Base-by-base conservation (phyloP, 1,140 invertebrate species). In the Hormaphis cornu region DNA sequence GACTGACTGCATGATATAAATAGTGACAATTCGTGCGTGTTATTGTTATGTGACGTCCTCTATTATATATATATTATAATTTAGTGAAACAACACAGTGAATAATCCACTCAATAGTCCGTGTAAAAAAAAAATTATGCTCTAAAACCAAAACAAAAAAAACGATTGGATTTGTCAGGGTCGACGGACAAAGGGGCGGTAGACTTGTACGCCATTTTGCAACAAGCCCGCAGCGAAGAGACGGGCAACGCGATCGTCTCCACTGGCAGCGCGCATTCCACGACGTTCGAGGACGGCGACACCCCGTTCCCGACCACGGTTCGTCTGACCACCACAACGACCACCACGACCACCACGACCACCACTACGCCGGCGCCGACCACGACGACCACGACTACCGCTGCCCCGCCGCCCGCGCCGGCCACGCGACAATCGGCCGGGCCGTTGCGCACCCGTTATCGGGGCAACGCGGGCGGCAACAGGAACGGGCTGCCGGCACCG, bases 121-220 rank as follows among this genome's bases (percentile, higher is more conserved):
- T n/a, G n/a, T n/a, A n/a, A n/a, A n/a, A n/a, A n/a, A n/a, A n/a
- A n/a, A n/a, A n/a, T n/a, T n/a, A n/a, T n/a, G n/a, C n/a, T n/a
- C n/a, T n/a, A n/a, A n/a, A n/a, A n/a, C n/a, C n/a, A n/a, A n/a
- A n/a, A n/a, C n/a, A n/a, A 30, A 18, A 18, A 53, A n/a, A 53
- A 50, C 22, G 22, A 50, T 28, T 26, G 24, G 10, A 53, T 30
- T 61, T 37, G 20, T 40, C 52, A 74, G 72, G 70, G 0, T 89
- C 89, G 87, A 74, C 75, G 3, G 86, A 90, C 73, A 90, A 90
- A 78, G 87, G 88, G 0, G 89, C 88, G 14, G 79, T 90, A 16
- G 89, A 91, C 74, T 77, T 91, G 18, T 91, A 90, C 72, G 72
- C 71, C 37, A 72, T 70, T 50, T 58, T 72, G 14, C 70, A 72